phyloP scores from a whole-genome alignment of 2,888 invertebrate genomes.

The Spodoptera picta region DNA sequence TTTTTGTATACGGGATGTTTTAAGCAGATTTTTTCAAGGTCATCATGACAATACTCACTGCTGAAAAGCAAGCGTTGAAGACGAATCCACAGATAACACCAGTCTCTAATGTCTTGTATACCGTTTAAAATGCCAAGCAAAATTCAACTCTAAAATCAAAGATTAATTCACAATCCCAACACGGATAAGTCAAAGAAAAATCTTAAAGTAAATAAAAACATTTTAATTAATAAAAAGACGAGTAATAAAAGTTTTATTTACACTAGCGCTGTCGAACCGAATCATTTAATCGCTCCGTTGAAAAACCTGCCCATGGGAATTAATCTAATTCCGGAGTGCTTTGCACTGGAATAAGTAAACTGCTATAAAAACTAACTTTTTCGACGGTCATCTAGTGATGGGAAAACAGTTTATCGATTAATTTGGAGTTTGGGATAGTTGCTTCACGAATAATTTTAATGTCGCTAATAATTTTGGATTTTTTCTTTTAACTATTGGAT shows the following conservation, averaged over 20 bases:
- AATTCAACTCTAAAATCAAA: too few relatives aligned
- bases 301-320: slow-evolving; percentile 49
- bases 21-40: too few relatives aligned
- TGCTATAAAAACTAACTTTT: slow-evolving; percentile 65
- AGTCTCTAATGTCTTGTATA: too few relatives aligned
- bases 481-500: too few relatives aligned
- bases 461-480: too few relatives aligned
- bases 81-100: too few relatives aligned
- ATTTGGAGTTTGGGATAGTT: neutral
- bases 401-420: slow-evolving; percentile 19
- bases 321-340: slow-evolving; percentile 48
- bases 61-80: too few relatives aligned
- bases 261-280: slow-evolving; percentile 22
- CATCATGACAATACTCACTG: too few relatives aligned
- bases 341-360: slow-evolving; percentile 51
- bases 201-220: slow-evolving; percentile 16
- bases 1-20: too few relatives aligned
- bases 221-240: slow-evolving; percentile 28
- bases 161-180: neutral
- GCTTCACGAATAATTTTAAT: too few relatives aligned
- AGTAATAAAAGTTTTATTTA: slow-evolving; percentile 30
- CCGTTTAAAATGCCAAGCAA: too few relatives aligned
- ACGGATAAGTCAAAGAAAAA: slow-evolving; percentile 6
- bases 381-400: slow-evolving; percentile 41
- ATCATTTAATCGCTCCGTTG: slow-evolving; percentile 36